Evolutionary conservation across 2,888 invertebrate genomes (phyloP).

Genomic region (Cloeon dipterum): DNA sequence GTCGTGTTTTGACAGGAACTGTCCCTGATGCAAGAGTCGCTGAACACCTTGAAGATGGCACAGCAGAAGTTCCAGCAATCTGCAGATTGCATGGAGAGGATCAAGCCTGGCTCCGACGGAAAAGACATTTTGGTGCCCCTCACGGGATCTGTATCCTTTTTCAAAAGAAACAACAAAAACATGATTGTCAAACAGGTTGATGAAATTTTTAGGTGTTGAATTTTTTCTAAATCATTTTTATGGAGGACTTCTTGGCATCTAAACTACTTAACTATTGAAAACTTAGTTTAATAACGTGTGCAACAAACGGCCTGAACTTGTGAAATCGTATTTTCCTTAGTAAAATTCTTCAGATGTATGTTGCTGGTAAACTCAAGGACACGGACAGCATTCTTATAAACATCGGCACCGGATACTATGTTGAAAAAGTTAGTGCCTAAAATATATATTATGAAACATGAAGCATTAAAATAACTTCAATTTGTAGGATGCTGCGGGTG

Average conservation of each 20-base stretch:
- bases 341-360: slow-evolving; percentile 94
- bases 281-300: too few relatives aligned
- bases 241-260: too few relatives aligned
- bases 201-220: too few relatives aligned
- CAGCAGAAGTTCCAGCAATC: slow-evolving; percentile 79
- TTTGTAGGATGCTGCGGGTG: slow-evolving; percentile 45
- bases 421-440: slow-evolving; percentile 48
- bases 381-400: slow-evolving; percentile 77
- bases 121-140: slow-evolving; percentile 79
- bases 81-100: slow-evolving; percentile 57
- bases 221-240: too few relatives aligned
- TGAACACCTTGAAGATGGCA: slow-evolving; percentile 71
- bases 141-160: slow-evolving; percentile 57
- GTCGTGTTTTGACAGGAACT: slow-evolving; percentile 39
- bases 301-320: too few relatives aligned
- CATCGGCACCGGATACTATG: slow-evolving; percentile 92
- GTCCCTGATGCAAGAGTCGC: slow-evolving; percentile 67
- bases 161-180: background rate
- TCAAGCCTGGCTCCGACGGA: slow-evolving; percentile 51
- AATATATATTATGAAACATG: slow-evolving; percentile 2
- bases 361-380: slow-evolving; percentile 69
- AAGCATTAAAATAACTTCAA: slow-evolving; percentile 1
- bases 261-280: too few relatives aligned
- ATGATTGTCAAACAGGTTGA: background rate
- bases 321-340: too few relatives aligned